phyloP scores from a whole-genome alignment of 2,113 vertebrate species.

The Calyptomena viridis region DNA sequence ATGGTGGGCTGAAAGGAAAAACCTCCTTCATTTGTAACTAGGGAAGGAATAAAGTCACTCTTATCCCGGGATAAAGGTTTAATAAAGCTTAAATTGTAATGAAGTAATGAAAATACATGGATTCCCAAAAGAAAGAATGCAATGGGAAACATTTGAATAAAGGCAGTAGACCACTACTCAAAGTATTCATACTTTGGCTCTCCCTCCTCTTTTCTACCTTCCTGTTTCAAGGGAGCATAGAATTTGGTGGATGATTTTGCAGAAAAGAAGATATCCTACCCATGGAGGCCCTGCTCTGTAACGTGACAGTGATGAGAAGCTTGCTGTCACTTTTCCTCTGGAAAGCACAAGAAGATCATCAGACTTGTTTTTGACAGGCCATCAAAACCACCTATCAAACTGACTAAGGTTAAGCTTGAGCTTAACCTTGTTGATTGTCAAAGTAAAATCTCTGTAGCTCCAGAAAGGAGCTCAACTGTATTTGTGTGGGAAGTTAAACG shows the following conservation, averaged over 20 bases:
- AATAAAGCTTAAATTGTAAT: not conserved
- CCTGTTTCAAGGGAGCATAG: not conserved
- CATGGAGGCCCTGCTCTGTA: not conserved
- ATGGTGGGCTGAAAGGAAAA: not conserved
- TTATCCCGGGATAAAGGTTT: not conserved
- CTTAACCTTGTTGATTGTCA: not conserved
- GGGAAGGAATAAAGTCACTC: not conserved
- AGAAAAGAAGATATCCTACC: not conserved
- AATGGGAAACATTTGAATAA: not conserved
- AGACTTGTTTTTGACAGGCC: not conserved
- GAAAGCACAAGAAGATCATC: not conserved
- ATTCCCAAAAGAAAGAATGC: not conserved
- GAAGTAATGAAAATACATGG: not conserved
- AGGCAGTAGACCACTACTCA: not conserved
- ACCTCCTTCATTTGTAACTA: not conserved
- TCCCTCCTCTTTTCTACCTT: not conserved
- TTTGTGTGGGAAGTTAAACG: not conserved
- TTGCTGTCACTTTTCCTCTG: not conserved
- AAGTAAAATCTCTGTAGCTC: not conserved
- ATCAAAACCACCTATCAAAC: not conserved
- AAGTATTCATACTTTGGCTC: not conserved
- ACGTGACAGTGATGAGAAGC: not conserved
- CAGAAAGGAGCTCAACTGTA: not conserved
- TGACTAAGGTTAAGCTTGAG: not conserved
- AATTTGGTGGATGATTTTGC: not conserved